phyloP scores from a whole-genome alignment of 2,888 invertebrate species.

The Xylota sylvarum region DNA sequence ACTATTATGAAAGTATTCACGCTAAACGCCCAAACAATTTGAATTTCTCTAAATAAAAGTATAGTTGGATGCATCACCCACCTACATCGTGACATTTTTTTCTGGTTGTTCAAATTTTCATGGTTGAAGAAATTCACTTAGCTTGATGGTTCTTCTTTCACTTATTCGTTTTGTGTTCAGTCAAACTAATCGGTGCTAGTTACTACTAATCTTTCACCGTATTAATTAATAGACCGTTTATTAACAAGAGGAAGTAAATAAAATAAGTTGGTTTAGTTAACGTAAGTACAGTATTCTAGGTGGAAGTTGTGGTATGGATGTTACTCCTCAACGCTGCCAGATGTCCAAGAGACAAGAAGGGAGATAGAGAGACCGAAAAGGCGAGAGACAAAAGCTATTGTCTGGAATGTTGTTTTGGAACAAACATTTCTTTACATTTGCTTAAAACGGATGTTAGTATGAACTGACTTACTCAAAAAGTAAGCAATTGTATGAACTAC shows the following conservation, averaged over 20 bases:
- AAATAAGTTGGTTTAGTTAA: not conserved
- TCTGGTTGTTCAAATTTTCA: not conserved
- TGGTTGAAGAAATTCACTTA: slow-evolving; percentile 1
- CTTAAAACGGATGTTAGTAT: no score
- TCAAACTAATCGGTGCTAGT: slow-evolving; percentile 3
- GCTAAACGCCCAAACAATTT: not conserved
- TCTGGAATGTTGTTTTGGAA: no score
- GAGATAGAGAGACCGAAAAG: no score
- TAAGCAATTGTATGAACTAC: no score
- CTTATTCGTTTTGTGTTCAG: not conserved
- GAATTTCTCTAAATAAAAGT: not conserved
- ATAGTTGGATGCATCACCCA: no score
- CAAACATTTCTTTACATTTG: no score
- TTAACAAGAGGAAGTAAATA: not conserved
- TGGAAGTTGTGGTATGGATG: no score
- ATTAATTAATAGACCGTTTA: slow-evolving; percentile 12
- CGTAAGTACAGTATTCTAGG: not conserved
- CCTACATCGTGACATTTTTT: not conserved
- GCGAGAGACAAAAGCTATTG: no score
- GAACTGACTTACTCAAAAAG: no score
- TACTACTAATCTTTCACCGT: not conserved
- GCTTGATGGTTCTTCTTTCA: not conserved
- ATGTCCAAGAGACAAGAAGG: no score
- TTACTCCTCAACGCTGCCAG: no score
- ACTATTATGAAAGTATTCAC: not conserved